Percentiles rank a stretch among this genome's conserved stretches.
Conservation (phyloP, 2,888 invertebrate species). For the Blastobasis lacticolella region DNA sequence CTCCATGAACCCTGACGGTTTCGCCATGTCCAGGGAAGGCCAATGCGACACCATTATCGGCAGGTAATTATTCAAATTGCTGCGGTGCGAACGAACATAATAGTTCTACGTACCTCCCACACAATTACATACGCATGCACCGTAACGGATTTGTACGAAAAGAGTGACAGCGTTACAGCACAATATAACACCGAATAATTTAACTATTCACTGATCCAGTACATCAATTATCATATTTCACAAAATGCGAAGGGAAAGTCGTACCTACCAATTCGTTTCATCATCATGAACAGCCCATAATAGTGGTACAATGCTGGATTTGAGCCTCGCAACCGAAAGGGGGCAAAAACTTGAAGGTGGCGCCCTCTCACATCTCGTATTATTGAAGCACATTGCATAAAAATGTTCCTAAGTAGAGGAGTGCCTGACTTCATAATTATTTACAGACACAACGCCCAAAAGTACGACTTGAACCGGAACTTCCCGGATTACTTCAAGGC, state of each 20-base stretch:
- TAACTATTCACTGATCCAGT: background rate
- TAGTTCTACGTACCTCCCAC: too few species aligned
- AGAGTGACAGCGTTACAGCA: background rate
- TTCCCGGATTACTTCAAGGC: constrained; percentile 96
- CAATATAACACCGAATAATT: background rate
- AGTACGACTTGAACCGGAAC: constrained; percentile 94
- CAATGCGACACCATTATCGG: constrained; percentile 91
- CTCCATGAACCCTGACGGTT: constrained; percentile 99
- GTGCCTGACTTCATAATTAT: too few species aligned
- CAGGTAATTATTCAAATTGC: constrained; percentile 68
- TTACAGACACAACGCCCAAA: constrained; percentile 86
- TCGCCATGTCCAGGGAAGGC: constrained; percentile 92
- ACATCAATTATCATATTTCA: background rate
- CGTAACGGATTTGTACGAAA: too few species aligned
- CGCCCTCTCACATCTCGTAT: background rate
- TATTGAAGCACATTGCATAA: constrained; percentile 1
- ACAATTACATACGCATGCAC: too few species aligned
- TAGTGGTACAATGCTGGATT: too few species aligned
- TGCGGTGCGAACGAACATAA: background rate
- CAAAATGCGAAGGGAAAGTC: too few species aligned
- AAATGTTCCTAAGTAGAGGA: too few species aligned
- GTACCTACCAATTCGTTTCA: too few species aligned
- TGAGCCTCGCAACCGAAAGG: too few species aligned
- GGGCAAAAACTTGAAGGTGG: too few species aligned
- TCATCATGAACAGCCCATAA: too few species aligned